Conservation (phyloP, 2,888 invertebrate genomes). For the Peribatodes rhomboidaria region DNA sequence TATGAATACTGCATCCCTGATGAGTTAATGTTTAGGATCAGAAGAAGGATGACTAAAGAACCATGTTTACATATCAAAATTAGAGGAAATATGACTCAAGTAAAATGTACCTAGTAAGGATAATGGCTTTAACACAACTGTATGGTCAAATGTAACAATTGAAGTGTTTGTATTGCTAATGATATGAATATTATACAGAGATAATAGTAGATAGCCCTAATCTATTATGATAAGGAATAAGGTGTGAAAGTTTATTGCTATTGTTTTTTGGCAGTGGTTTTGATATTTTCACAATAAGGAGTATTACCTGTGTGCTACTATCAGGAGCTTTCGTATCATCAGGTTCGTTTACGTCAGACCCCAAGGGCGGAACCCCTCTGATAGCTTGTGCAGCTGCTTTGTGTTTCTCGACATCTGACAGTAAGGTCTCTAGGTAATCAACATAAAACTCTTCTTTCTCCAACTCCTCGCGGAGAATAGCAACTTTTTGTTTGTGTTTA, state of each 20-base stretch:
- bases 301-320: conserved; percentile 78
- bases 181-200: conserved; percentile 39
- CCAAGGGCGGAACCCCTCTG: conserved; percentile 83
- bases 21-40: conserved; percentile 30
- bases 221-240: conserved; percentile 48
- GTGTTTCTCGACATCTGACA: conserved; percentile 95
- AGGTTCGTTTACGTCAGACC: conserved; percentile 74
- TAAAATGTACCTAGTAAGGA: conserved; percentile 10
- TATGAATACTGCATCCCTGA: conserved; percentile 50
- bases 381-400: conserved; percentile 86
- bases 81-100: conserved; percentile 29
- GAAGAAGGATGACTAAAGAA: conserved; percentile 28
- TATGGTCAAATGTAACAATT: conserved; percentile 16
- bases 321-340: conserved; percentile 77
- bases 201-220: conserved; percentile 45
- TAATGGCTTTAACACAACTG: conserved; percentile 16
- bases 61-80: conserved; percentile 35
- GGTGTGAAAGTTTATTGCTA: conserved; percentile 30
- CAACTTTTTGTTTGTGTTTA: conserved; percentile 95
- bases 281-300: neutral
- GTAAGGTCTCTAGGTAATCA: conserved; percentile 93
- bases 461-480: conserved; percentile 93
- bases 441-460: conserved; percentile 97
- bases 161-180: conserved; percentile 32
- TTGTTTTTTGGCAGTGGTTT: conserved; percentile 1